Base-by-base conservation (phyloP, 2,113 vertebrate species). In the Eublepharis macularius region DNA sequence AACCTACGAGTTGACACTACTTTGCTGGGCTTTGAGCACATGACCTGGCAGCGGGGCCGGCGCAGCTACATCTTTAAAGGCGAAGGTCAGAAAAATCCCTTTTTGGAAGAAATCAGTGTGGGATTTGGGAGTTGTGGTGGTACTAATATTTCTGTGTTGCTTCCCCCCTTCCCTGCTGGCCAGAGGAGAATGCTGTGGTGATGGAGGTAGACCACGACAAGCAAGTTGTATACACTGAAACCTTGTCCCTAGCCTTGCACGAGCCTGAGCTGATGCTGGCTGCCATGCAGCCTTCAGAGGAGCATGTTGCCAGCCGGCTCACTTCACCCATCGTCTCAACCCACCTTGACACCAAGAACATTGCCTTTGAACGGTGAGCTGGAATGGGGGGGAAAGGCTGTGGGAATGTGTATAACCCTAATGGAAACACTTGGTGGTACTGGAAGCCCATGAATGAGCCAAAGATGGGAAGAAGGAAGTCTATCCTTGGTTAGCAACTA, bases 191-290 rank as follows among this genome's bases (percentile, higher is more conserved):
- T 9, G 98, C 98, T 0, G 95, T 98, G 93, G 98, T 99, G 91
- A 98, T 99, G 98, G 98, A 99, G 93, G 98, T 99, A 79, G 98
- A 99, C 95, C 98, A 99, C 0, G 98, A 99, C 95, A 98, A 98
- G 95, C 98, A 98, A 94, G 97, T 99, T 93, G 98, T 99, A 32
- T 98, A 98, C 95, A 98, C 98, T 0, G 98, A 99, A 95, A 97
- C 96, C 0, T 96, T 99, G 21, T 97, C 98, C 1, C 94, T 98
- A 43, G 95, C 98, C 6, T 93, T 97, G 49, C 98, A 96, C 0
- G 98, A 98, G 39, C 96, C 98, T 0, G 97, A 98, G 45, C 97
- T 96, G 10, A 97, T 99, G 86, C 96, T 99, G 91, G 97, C 98
- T 0, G 98, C 98, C 94, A 98, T 99, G 98, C 94, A 97, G 94